phyloP scores from a whole-genome alignment of 2,888 invertebrate species.

The Drosophila fungiperda region DNA sequence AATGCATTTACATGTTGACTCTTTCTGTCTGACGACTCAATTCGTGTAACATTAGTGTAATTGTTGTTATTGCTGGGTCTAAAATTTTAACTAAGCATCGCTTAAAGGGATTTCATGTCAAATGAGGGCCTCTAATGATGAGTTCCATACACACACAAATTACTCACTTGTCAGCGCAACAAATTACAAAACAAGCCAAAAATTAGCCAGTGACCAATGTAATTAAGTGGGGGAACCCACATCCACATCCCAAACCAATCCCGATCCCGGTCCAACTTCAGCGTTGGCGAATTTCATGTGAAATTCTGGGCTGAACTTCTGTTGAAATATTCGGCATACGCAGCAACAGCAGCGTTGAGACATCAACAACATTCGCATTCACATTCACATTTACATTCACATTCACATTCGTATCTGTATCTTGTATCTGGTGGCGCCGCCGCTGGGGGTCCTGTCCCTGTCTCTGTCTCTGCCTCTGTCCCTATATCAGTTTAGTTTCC shows the following conservation, averaged over 20 bases:
- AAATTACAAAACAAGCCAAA: constrained; percentile 55
- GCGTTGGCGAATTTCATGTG: constrained; percentile 59
- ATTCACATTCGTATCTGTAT: constrained; percentile 67
- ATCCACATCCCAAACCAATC: constrained; percentile 9
- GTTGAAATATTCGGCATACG: constrained; percentile 79
- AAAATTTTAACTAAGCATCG: constrained; percentile 29
- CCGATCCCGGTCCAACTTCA: constrained; percentile 3
- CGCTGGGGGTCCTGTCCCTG: constrained; percentile 77
- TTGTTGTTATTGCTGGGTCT: constrained; percentile 61
- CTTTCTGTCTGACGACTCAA: constrained; percentile 67
- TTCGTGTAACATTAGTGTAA: constrained; percentile 74
- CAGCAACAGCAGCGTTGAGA: constrained; percentile 31
- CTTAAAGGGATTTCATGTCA: constrained; percentile 58
- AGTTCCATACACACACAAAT: constrained; percentile 32
- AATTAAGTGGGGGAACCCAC: constrained; percentile 48
- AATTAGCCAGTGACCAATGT: constrained; percentile 57
- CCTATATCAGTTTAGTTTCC: constrained; percentile 3
- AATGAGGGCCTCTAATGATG: constrained; percentile 54
- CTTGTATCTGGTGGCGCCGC: constrained; percentile 78
- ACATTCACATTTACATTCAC: constrained; percentile 53
- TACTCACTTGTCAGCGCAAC: constrained; percentile 64
- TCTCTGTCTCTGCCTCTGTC: constrained; percentile 10
- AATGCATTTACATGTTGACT: constrained; percentile 68
- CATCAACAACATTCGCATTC: constrained; percentile 39
- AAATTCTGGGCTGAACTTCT: constrained; percentile 73